Evolutionary conservation across 2,888 invertebrate genomes (phyloP), one percentile per base, ranked within the genome.

Genomic region (Epirrhoe alternata): DNA sequence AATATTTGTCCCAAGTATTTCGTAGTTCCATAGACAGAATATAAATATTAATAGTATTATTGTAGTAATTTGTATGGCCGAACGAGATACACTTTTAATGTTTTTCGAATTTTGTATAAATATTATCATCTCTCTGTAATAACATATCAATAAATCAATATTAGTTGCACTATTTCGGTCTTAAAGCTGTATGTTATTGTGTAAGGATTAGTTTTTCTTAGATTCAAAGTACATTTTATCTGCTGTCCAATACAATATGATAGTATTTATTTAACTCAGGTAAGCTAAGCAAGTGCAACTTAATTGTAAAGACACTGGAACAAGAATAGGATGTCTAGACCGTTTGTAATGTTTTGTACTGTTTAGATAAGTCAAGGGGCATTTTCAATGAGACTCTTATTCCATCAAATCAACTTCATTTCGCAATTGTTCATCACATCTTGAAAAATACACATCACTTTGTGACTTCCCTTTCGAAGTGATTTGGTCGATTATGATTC

Each of bases 1-100:
- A 80, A 80, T 82, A 76, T 84, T 78, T 80, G 80, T 74, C 72
- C 78, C 78, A 84, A 86, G 84, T 87, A 86, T 86, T 85, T 83
- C 83, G 79, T 84, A 84, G 77, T 79, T 78, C 81, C 81, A 83
- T 88, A 84, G 81, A 84, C 84, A 78, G 79, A 79, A 75, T 75
- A 82, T 73, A 53, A 66, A 77, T 83, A 86, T 79, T 75, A 71
- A 73, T 79, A 75, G 78, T 83, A 78, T 79, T 83, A 84, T 79
- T 82, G 83, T 80, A 79, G 79, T 82, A 79, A 78, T 83, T 83
- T 84, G 79, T 84, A 83, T 69, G 75, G 72, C 77, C 77, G 71
- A 79, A 78, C 73, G 75, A 76, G 73, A 77, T 75, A 75, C 78
- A 73, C 61, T 69, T 61, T 61, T 52, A 59, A 56, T 60, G 60